These are phyloP conservation scores for Clivina fossor DNA, from an alignment of 2,888 invertebrate species.

Conservation along the genomic window DNA sequence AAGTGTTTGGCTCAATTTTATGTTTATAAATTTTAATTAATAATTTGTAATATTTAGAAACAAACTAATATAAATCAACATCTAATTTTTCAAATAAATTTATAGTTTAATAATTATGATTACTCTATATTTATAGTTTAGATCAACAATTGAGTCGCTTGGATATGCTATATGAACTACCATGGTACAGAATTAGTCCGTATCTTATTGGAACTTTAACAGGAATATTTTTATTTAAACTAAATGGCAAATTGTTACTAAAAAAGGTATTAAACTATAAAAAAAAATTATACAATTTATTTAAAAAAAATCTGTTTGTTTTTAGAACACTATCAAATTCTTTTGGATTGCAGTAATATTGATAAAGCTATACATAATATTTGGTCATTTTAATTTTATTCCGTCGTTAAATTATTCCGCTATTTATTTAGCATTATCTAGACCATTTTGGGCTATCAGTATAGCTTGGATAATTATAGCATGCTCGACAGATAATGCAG, in stretches of 20 bases:
- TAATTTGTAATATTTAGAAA: background rate
- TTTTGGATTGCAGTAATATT: constrained; percentile 52
- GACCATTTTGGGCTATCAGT: constrained; percentile 58
- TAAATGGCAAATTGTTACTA: constrained; percentile 45
- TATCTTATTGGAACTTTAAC: constrained; percentile 55
- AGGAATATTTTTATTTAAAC: constrained; percentile 51
- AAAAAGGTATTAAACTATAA: constrained; percentile 41
- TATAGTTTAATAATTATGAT: constrained; percentile 4
- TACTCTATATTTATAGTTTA: constrained; percentile 46
- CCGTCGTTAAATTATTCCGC: constrained; percentile 54
- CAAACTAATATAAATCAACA: constrained; percentile 7
- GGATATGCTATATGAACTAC: constrained; percentile 55
- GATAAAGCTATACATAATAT: constrained; percentile 52
- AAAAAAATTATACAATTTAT: background rate
- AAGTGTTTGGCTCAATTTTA: too few species aligned
- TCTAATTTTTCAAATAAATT: background rate
- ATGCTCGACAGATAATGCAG: constrained; percentile 58
- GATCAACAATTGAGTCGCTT: constrained; percentile 51
- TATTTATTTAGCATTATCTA: constrained; percentile 56
- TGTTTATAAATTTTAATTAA: too few species aligned
- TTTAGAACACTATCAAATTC: constrained; percentile 44
- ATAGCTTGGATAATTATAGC: constrained; percentile 61
- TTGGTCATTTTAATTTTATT: constrained; percentile 52
- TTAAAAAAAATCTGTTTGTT: constrained; percentile 29
- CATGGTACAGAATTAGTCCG: constrained; percentile 57